These are phyloP conservation scores for Pantherophis guttatus DNA, from an alignment of 2,113 vertebrate genomes.

Conservation along the genomic window DNA sequence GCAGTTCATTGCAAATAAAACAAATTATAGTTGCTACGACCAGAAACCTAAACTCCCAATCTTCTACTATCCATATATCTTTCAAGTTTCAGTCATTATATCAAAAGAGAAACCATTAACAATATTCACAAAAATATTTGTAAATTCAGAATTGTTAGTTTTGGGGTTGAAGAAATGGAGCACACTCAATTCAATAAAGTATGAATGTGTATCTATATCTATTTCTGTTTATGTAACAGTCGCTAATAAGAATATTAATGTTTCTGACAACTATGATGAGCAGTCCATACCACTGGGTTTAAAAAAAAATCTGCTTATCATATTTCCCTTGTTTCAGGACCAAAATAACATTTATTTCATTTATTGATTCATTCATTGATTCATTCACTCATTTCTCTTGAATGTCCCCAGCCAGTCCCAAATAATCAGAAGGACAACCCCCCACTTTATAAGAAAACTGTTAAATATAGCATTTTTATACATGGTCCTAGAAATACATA, in stretches of 20 bases:
- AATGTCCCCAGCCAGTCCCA: not conserved
- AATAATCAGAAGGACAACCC: not conserved
- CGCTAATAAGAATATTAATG: not conserved
- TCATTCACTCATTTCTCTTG: not conserved
- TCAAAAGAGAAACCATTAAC: not conserved
- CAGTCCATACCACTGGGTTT: not conserved
- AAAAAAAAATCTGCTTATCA: not conserved
- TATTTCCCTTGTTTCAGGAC: not conserved
- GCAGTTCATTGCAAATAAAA: constrained; percentile 22
- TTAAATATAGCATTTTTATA: not conserved
- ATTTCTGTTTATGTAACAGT: not conserved
- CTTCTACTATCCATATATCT: not conserved
- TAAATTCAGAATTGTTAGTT: not conserved
- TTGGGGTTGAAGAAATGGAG: not conserved
- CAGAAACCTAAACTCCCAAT: constrained; percentile 7
- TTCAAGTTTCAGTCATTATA: not conserved
- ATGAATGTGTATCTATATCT: not conserved
- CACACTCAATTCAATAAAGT: not conserved
- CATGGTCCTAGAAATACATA: not conserved
- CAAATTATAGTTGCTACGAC: constrained; percentile 17
- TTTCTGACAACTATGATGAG: not conserved
- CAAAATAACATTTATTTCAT: not conserved
- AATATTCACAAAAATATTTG: not conserved
- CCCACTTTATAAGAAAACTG: not conserved
- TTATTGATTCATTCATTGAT: not conserved